Conservation (phyloP, 1,140 invertebrate species). For the Dysdera silvatica region DNA sequence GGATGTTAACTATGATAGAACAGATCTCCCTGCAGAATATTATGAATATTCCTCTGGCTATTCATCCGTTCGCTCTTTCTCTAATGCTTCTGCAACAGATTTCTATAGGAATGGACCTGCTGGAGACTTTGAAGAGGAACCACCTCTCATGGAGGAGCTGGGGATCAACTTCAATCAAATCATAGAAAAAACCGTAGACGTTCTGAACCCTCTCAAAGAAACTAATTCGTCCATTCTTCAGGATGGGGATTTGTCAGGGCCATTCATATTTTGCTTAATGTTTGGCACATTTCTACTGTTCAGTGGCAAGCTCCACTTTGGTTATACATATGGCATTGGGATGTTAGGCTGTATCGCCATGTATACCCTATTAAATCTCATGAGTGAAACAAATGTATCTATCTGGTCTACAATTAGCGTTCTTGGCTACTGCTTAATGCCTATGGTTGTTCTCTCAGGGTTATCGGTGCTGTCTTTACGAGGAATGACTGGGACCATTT, state of each 20-base stretch:
- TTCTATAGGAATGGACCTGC: not conserved
- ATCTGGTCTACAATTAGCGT: constrained; percentile 80
- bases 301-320: constrained; percentile 51
- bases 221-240: constrained; percentile 65
- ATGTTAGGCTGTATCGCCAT: constrained; percentile 84
- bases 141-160: constrained; percentile 75
- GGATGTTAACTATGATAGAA: constrained; percentile 19
- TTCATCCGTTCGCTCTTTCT: not conserved
- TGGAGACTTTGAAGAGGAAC: constrained; percentile 54
- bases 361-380: constrained; percentile 79
- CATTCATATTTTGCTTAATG: constrained; percentile 82
- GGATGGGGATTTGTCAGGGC: constrained; percentile 90
- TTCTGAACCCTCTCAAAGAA: constrained; percentile 74
- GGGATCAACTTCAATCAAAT: constrained; percentile 91
- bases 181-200: constrained; percentile 77
- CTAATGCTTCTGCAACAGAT: constrained; percentile 16
- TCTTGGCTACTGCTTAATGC: constrained; percentile 87
- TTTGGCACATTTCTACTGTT: constrained; percentile 66
- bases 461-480: constrained; percentile 70
- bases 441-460: constrained; percentile 81
- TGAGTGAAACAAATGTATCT: constrained; percentile 69
- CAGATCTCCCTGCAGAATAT: not conserved
- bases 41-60: not conserved
- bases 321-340: constrained; percentile 90
- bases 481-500: constrained; percentile 48